Evolutionary conservation across 53 echinoderm and acorn worm genomes (phyloP).

Genomic region (Luidia sarsii): DNA sequence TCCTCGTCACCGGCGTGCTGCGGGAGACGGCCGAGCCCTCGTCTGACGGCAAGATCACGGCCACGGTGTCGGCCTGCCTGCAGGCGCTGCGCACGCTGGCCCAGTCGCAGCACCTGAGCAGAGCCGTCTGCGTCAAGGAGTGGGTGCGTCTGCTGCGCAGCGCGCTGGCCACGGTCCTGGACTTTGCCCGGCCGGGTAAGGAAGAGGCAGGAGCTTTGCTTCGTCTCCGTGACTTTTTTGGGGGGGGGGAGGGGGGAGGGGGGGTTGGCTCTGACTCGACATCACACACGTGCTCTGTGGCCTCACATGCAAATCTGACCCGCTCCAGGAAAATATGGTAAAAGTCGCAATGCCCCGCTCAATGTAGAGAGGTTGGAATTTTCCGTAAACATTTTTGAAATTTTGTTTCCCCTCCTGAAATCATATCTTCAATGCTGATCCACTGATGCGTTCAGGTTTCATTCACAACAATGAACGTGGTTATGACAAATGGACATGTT

Average conservation of each 20-base stretch:
- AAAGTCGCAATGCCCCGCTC: too few species aligned
- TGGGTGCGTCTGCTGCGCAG: conserved; percentile 92
- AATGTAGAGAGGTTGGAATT: neutral
- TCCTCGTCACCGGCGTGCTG: conserved; percentile 89
- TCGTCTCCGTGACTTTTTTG: too few species aligned
- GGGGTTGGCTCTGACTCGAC: too few species aligned
- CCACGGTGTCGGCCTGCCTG: conserved; percentile 82
- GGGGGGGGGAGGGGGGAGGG: neutral
- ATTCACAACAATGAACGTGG: too few species aligned
- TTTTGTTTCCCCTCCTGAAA: too few species aligned
- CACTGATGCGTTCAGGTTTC: too few species aligned
- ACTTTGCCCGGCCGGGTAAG: conserved; percentile 84
- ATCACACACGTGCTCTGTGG: too few species aligned
- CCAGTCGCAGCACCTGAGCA: conserved; percentile 68
- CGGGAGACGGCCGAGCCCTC: conserved; percentile 91
- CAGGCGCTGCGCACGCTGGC: conserved; percentile 80
- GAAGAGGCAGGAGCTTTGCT: too few species aligned
- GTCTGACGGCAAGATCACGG: conserved; percentile 79
- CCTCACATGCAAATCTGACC: too few species aligned
- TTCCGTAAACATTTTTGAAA: neutral
- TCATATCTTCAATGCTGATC: too few species aligned
- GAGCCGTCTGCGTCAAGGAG: conserved; percentile 77
- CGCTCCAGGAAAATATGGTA: too few species aligned
- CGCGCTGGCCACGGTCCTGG: conserved; percentile 86
- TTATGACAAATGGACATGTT: too few species aligned